phyloP scores from a whole-genome alignment of 2,113 vertebrate species.

The Thymallus thymallus region DNA sequence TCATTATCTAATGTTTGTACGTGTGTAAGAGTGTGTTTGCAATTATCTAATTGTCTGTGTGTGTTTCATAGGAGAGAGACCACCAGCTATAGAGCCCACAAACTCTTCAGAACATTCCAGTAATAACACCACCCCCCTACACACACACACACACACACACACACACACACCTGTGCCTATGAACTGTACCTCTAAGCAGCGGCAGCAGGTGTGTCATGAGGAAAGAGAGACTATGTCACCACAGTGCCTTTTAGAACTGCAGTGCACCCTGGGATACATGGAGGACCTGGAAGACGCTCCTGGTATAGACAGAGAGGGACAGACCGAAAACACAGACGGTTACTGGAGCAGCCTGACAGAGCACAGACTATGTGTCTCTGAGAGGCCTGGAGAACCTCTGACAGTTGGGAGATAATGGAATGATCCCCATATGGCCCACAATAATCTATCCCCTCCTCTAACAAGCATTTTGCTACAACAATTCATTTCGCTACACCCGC shows the following conservation, averaged over 20 bases:
- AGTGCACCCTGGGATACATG: not conserved
- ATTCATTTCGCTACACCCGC: too few relatives aligned
- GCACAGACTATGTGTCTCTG: not conserved
- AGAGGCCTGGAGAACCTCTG: not conserved
- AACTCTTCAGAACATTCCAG: not conserved
- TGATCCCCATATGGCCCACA: too few relatives aligned
- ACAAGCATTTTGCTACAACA: too few relatives aligned
- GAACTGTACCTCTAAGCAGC: not conserved
- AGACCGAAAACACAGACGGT: not conserved
- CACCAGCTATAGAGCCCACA: not conserved
- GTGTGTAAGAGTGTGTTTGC: not conserved
- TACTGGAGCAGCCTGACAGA: too few relatives aligned
- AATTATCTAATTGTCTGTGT: not conserved
- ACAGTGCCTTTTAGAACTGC: not conserved
- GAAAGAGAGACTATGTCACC: not conserved
- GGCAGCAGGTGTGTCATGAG: not conserved
- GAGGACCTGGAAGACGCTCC: not conserved
- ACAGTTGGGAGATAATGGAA: not conserved
- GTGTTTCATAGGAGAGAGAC: not conserved
- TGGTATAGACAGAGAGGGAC: not conserved
- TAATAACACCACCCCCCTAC: not conserved
- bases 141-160: not conserved
- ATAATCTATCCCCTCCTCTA: not conserved
- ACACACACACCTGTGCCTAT: constrained; percentile 1
- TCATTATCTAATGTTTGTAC: not conserved